Evolutionary conservation across 2,797 vertebrate species (phyloP).

Genomic region (Helostoma temminkii): DNA sequence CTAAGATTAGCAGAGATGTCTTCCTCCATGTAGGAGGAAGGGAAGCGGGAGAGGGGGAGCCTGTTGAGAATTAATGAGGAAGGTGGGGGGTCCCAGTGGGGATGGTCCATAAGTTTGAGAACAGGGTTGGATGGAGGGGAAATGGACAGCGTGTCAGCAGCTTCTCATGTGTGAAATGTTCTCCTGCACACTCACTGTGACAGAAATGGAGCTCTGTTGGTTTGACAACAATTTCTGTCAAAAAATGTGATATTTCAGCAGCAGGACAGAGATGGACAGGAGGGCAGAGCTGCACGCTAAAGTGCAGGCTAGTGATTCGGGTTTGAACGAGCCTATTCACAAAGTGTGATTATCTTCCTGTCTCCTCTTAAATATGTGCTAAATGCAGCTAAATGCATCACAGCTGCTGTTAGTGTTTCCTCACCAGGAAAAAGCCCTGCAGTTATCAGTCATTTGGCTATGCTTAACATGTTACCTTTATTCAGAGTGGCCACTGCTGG

Average conservation of each 20-base stretch:
- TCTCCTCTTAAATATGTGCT: neutral
- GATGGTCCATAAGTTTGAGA: constrained; percentile 19
- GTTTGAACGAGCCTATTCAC: constrained; percentile 1
- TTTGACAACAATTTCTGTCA: constrained; percentile 29
- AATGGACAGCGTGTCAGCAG: constrained; percentile 50
- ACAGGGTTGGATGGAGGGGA: constrained; percentile 30
- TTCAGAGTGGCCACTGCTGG: no score
- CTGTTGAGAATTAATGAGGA: constrained; percentile 70
- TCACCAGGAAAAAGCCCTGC: neutral
- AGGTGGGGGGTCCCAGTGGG: constrained; percentile 19
- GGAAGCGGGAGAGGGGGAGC: constrained; percentile 18
- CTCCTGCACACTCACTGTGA: constrained; percentile 6
- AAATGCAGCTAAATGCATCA: neutral
- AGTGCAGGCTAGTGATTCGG: neutral
- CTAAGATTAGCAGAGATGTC: constrained; percentile 77
- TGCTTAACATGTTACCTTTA: no score
- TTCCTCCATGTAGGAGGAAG: constrained; percentile 48
- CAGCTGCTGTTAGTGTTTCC: neutral
- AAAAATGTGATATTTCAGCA: constrained; percentile 4
- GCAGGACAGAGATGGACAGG: constrained; percentile 16
- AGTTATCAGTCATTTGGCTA: neutral
- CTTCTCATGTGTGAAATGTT: constrained; percentile 49
- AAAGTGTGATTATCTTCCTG: neutral
- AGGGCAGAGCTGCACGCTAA: neutral
- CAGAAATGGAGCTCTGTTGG: constrained; percentile 13